phyloP scores from a whole-genome alignment of 2,113 vertebrate species.

The Clarias macrocephalus region DNA sequence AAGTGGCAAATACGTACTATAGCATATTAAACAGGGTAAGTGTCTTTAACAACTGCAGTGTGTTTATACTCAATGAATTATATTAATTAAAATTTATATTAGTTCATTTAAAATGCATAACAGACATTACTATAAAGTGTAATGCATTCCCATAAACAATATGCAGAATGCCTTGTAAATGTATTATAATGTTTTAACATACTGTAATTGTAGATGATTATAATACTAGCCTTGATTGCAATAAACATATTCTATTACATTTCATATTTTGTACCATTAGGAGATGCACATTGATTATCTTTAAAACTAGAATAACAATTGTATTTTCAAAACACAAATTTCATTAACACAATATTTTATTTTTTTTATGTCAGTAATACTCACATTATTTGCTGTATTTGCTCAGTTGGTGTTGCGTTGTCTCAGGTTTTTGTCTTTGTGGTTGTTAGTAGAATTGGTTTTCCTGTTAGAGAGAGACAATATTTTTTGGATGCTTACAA shows the following conservation, averaged over 20 bases:
- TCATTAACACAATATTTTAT: too few species aligned
- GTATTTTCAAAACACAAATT: background rate
- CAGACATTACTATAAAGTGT: background rate
- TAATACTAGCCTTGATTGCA: background rate
- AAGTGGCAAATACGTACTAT: background rate
- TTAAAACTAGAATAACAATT: background rate
- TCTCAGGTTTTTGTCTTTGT: constrained; percentile 99
- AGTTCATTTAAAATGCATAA: background rate
- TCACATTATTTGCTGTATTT: constrained; percentile 58
- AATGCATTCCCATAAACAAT: background rate
- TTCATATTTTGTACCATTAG: background rate
- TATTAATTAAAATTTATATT: background rate
- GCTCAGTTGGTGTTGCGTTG: constrained; percentile 96
- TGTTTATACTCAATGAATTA: background rate
- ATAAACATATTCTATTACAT: background rate
- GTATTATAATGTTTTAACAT: background rate
- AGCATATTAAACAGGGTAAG: background rate
- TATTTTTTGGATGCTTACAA: background rate
- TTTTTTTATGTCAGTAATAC: constrained; percentile 25
- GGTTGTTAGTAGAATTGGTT: constrained; percentile 99
- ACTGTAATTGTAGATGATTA: background rate
- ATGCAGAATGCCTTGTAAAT: background rate
- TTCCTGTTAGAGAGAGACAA: constrained; percentile 76
- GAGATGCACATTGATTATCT: background rate
- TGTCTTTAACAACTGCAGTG: background rate